Percentiles rank a stretch among this genome's conserved stretches.
Evolutionary conservation across 2,797 vertebrate genomes (phyloP).

Genomic region (Cyclura pinguis): DNA sequence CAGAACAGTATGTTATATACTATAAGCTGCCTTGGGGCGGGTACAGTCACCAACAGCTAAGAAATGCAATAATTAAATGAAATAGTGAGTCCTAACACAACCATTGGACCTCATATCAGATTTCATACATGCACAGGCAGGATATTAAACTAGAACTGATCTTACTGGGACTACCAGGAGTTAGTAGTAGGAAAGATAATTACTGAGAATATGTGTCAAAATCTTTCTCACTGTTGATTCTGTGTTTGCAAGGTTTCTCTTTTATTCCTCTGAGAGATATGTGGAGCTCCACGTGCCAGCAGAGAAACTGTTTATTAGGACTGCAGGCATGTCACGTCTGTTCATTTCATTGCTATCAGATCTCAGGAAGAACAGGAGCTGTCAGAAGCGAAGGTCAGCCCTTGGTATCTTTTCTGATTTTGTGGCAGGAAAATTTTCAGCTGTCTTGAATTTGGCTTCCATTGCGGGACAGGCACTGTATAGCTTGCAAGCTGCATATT

Average conservation of each 20-base stretch:
- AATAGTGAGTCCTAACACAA: neutral
- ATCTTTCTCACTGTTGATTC: neutral
- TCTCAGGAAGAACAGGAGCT: slow-evolving; percentile 29
- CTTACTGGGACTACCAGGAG: neutral
- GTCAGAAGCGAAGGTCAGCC: slow-evolving; percentile 18
- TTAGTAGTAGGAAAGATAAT: neutral
- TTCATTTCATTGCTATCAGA: slow-evolving; percentile 30
- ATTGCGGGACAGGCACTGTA: neutral
- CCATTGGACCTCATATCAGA: neutral
- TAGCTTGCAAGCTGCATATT: neutral
- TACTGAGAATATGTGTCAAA: neutral
- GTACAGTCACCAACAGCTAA: neutral
- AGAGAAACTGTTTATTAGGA: slow-evolving; percentile 32
- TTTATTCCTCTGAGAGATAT: neutral
- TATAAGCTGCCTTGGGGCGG: neutral
- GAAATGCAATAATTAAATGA: neutral
- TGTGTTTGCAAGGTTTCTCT: slow-evolving; percentile 4
- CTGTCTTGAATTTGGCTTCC: slow-evolving; percentile 5
- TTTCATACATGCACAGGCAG: neutral
- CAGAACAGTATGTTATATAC: neutral
- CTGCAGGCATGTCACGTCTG: neutral
- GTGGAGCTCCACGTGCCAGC: neutral
- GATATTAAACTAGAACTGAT: neutral
- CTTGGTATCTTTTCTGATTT: slow-evolving; percentile 13
- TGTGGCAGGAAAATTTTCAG: slow-evolving; percentile 28